Percentiles rank a stretch among this genome's conserved stretches.
Conservation (phyloP, 1,140 invertebrate genomes). For the Tetragonula clypearis region DNA sequence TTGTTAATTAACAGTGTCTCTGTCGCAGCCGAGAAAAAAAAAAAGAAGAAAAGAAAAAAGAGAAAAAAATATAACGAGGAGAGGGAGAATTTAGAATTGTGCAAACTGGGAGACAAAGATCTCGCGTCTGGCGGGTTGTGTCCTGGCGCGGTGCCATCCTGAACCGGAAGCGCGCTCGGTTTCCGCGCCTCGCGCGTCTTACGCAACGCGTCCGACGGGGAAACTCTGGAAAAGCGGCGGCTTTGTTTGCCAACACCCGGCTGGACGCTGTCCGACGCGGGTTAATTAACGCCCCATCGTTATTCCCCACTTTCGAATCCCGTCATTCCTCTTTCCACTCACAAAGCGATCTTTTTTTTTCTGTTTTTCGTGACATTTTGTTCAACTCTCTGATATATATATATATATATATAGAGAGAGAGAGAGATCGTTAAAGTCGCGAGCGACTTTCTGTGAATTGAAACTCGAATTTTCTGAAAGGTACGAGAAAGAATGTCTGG, state of each 20-base stretch:
- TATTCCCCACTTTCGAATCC: slow-evolving; percentile 31
- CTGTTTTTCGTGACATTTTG: background rate
- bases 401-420: too few relatives aligned
- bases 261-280: slow-evolving; percentile 30
- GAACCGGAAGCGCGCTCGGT: slow-evolving; percentile 47
- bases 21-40: too few relatives aligned
- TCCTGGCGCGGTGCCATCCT: slow-evolving; percentile 52
- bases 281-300: slow-evolving; percentile 56
- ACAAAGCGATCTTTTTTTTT: background rate
- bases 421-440: too few relatives aligned
- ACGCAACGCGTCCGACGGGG: slow-evolving; percentile 53
- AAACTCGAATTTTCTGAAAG: too few relatives aligned
- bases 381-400: background rate
- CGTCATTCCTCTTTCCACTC: too few relatives aligned
- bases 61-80: background rate
- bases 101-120: background rate
- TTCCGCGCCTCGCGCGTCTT: slow-evolving; percentile 49
- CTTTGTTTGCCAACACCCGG: slow-evolving; percentile 22
- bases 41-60: background rate
- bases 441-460: background rate
- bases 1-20: too few relatives aligned
- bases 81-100: too few relatives aligned
- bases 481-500: too few relatives aligned
- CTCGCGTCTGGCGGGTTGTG: background rate
- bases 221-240: slow-evolving; percentile 33